phyloP scores from a whole-genome alignment of 1,140 invertebrate species.

The Drosophila suzukii region DNA sequence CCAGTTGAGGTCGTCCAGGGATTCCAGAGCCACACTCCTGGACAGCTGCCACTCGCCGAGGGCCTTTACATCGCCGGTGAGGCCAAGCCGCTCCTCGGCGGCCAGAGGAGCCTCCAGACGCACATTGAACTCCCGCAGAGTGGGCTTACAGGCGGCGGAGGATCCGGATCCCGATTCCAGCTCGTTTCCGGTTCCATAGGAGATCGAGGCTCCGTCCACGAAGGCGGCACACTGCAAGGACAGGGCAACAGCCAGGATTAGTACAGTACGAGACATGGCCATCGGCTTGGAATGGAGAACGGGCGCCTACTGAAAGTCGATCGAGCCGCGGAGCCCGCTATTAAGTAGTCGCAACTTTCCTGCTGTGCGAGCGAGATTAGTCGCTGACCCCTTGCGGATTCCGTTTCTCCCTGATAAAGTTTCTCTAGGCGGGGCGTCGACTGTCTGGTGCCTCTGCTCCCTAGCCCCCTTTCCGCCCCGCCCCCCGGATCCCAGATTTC shows the following conservation, averaged over 20 bases:
- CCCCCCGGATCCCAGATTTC: conserved; percentile 6
- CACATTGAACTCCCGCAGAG: conserved; percentile 62
- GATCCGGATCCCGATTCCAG: conserved; percentile 34
- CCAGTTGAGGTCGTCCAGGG: conserved; percentile 80
- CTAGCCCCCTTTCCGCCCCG: background rate
- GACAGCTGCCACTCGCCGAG: conserved; percentile 85
- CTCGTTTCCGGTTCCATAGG: conserved; percentile 54
- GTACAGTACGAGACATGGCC: conserved; percentile 45
- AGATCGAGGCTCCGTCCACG: conserved; percentile 57
- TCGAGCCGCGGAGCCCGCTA: conserved; percentile 9
- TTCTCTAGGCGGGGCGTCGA: conserved; percentile 29
- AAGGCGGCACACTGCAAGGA: conserved; percentile 72
- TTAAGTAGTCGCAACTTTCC: conserved; percentile 34
- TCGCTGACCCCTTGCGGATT: conserved; percentile 56
- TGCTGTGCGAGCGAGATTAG: conserved; percentile 27
- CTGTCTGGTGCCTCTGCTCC: conserved; percentile 1
- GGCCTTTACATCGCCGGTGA: conserved; percentile 84
- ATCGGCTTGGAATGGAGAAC: conserved; percentile 17
- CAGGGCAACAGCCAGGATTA: conserved; percentile 60
- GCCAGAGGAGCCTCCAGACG: conserved; percentile 53
- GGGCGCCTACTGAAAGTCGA: conserved; percentile 48
- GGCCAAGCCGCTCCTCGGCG: conserved; percentile 83
- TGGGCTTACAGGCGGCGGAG: conserved; percentile 55
- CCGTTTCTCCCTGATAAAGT: conserved; percentile 53
- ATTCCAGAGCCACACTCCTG: conserved; percentile 77